These are phyloP conservation scores for Drosophila dives DNA, from an alignment of 2,888 invertebrate genomes.

Conservation along the genomic window DNA sequence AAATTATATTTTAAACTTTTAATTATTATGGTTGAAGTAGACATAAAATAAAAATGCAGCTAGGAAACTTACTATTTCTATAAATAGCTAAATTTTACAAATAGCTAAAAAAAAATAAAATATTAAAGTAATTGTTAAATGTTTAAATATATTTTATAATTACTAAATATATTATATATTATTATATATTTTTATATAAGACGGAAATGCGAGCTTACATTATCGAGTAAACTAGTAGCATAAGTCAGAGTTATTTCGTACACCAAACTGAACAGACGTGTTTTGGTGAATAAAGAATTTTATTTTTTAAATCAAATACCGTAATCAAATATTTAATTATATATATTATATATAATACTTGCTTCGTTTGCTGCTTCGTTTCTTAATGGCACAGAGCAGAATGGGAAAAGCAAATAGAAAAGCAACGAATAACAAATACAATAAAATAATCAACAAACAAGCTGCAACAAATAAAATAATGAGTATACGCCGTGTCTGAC, in stretches of 20 bases:
- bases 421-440: constrained; percentile 64
- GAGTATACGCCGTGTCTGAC: constrained; percentile 67
- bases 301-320: no score
- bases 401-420: constrained; percentile 34
- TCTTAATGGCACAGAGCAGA: constrained; percentile 23
- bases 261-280: no score
- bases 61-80: background rate
- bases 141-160: background rate
- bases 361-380: background rate
- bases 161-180: background rate
- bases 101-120: no score
- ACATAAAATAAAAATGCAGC: background rate
- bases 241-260: no score
- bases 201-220: no score
- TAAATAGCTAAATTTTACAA: background rate
- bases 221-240: no score
- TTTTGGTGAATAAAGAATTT: no score
- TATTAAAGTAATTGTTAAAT: background rate
- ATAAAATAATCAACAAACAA: constrained; percentile 72
- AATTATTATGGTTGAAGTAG: background rate
- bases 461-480: constrained; percentile 68
- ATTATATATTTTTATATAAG: no score
- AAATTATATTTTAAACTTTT: no score
- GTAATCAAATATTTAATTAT: no score
- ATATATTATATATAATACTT: no score